Evolutionary conservation across 1,140 invertebrate genomes (phyloP).

Genomic region (Myzus persicae): DNA sequence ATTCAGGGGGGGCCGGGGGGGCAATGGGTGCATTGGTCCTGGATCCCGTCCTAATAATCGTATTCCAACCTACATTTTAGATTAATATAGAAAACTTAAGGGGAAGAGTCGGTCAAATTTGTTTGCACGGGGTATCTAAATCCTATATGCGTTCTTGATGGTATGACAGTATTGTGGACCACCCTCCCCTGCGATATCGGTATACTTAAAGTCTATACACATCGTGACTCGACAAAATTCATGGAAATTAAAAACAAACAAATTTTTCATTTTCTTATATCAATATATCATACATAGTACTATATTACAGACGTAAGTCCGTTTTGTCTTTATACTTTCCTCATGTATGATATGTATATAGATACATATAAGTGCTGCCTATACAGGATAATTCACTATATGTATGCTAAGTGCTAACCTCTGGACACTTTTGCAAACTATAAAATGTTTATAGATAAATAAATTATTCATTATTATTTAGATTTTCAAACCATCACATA

Average conservation of each 20-base stretch:
- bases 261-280: neutral
- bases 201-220: neutral
- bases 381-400: neutral
- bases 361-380: neutral
- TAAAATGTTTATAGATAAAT: neutral
- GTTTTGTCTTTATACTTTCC: neutral
- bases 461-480: neutral
- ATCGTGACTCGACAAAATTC: neutral
- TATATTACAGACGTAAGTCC: neutral
- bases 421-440: neutral
- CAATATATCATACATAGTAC: neutral
- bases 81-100: too few species aligned
- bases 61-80: too few species aligned
- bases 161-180: neutral
- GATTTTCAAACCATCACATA: neutral
- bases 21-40: too few species aligned
- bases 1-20: too few species aligned
- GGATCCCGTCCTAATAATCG: too few species aligned
- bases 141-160: too few species aligned
- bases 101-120: too few species aligned
- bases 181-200: neutral
- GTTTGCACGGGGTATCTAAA: too few species aligned
- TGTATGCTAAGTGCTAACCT: too few species aligned
- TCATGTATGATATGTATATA: neutral
- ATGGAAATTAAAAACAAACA: neutral